Percentiles rank a stretch among this genome's conserved stretches.
These are phyloP conservation scores for Aproaerema taeniolella DNA, from an alignment of 2,888 invertebrate genomes.

Conservation along the genomic window DNA sequence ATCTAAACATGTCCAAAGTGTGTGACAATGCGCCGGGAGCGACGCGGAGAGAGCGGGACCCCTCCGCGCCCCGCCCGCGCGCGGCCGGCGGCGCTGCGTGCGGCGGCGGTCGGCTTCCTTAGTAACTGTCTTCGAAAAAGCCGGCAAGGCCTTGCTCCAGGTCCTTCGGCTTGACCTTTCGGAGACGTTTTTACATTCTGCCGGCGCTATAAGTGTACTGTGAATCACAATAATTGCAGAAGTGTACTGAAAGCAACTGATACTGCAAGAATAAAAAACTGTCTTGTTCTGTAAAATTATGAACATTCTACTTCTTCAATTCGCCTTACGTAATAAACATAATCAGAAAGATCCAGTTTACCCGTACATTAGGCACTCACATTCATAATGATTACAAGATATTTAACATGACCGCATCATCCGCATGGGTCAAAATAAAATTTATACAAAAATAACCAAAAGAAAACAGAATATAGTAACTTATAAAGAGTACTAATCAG, in stretches of 20 bases:
- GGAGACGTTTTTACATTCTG: conserved; percentile 8
- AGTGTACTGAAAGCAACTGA: not conserved
- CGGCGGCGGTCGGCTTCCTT: not conserved
- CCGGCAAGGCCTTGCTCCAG: too few relatives aligned
- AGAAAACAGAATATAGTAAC: not conserved
- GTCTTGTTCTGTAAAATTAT: not conserved
- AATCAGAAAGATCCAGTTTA: too few relatives aligned
- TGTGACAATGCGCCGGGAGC: too few relatives aligned
- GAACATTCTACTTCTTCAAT: too few relatives aligned
- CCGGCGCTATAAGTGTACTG: conserved; percentile 10
- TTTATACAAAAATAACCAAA: not conserved
- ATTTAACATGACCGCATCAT: not conserved
- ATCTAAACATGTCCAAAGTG: too few relatives aligned
- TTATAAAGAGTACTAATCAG: not conserved
- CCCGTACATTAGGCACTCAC: not conserved
- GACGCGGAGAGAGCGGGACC: not conserved
- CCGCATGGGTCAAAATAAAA: not conserved
- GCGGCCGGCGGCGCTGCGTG: not conserved
- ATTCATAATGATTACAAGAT: not conserved
- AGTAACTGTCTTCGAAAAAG: conserved; percentile 2
- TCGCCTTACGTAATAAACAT: not conserved
- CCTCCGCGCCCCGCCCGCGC: not conserved
- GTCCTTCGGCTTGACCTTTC: conserved; percentile 12
- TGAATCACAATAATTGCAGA: not conserved
- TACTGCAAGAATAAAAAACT: not conserved